phyloP scores from a whole-genome alignment of 2,888 invertebrate species.

The Drepana falcataria region DNA sequence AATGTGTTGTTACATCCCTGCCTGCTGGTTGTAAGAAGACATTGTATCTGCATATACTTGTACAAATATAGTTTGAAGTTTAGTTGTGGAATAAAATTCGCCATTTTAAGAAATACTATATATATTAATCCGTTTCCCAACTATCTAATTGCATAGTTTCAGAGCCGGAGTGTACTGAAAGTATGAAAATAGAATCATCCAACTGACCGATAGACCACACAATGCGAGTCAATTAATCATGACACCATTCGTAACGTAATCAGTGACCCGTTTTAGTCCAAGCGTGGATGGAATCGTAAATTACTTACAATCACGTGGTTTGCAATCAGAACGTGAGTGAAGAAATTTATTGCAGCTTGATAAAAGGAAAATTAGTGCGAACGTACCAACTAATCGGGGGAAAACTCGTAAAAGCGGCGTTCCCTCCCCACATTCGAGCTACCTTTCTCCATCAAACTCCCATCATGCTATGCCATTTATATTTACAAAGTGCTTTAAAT shows the following conservation, averaged over 20 bases:
- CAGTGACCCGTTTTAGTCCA: conserved; percentile 32
- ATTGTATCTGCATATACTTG: too few relatives aligned
- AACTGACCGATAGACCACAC: conserved; percentile 1
- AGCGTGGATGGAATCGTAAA: conserved; percentile 29
- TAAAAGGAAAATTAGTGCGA: conserved; percentile 30
- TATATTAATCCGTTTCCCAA: too few relatives aligned
- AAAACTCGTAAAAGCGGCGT: background rate
- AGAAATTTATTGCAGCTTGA: conserved; percentile 38
- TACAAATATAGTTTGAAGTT: too few relatives aligned
- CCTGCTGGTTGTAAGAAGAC: too few relatives aligned
- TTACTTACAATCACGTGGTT: conserved; percentile 35
- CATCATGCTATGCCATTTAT: too few relatives aligned
- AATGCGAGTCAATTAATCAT: conserved; percentile 26
- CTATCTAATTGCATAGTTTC: too few relatives aligned
- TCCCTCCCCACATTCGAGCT: background rate
- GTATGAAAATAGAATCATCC: background rate
- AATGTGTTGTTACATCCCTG: too few relatives aligned
- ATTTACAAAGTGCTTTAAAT: too few relatives aligned
- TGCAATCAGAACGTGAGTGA: conserved; percentile 31
- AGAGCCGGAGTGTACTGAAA: too few relatives aligned
- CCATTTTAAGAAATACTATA: too few relatives aligned
- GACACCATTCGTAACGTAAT: conserved; percentile 32
- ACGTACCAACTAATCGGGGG: conserved; percentile 7
- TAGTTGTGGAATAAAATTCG: too few relatives aligned
- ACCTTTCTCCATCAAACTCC: background rate